Percentiles rank a stretch among this genome's conserved stretches.
Conservation (phyloP, 2,888 invertebrate genomes). For the Notodonta ziczac region DNA sequence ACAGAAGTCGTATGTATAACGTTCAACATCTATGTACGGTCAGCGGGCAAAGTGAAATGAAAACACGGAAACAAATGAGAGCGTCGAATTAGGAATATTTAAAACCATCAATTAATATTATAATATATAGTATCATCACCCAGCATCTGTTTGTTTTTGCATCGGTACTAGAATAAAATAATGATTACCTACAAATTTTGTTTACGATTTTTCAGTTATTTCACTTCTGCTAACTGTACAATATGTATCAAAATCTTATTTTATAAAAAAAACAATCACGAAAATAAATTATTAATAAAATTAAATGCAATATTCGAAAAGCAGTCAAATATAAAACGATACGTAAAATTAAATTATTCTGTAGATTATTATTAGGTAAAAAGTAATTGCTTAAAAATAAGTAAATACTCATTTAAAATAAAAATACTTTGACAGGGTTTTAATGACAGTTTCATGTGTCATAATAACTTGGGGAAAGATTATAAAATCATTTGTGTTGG, state of each 20-base stretch:
- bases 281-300: not conserved
- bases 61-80: not conserved
- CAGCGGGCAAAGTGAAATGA: slow-evolving; percentile 8
- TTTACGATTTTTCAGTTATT: not conserved
- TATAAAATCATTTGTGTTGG: too few relatives aligned
- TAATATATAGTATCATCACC: too few relatives aligned
- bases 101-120: too few relatives aligned
- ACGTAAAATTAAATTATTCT: not conserved
- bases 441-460: too few relatives aligned
- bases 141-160: too few relatives aligned
- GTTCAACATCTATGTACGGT: slow-evolving; percentile 35
- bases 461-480: too few relatives aligned
- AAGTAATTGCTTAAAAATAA: not conserved
- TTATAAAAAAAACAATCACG: not conserved
- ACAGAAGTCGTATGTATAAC: slow-evolving; percentile 55
- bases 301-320: not conserved
- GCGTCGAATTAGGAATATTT: too few relatives aligned
- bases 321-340: not conserved
- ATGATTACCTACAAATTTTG: not conserved
- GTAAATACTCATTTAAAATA: too few relatives aligned
- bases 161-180: too few relatives aligned
- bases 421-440: too few relatives aligned
- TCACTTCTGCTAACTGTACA: not conserved
- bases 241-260: not conserved
- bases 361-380: not conserved